Percentiles rank a stretch among this genome's conserved stretches.
Conservation (phyloP, 2,888 invertebrate genomes). For the Pachymerium ferrugineum region DNA sequence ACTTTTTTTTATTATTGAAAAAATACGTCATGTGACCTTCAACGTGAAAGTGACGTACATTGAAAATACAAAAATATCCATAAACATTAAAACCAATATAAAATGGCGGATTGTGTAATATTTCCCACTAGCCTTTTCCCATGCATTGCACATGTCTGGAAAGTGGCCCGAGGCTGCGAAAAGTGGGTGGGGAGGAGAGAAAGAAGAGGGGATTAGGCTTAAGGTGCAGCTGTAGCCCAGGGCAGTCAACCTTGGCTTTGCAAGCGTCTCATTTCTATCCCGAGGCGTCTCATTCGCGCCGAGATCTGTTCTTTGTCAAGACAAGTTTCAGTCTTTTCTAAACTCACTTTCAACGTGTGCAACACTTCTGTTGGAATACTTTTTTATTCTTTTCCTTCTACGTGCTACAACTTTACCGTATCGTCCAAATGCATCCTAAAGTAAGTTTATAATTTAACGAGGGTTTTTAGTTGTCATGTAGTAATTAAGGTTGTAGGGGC, state of each 20-base stretch:
- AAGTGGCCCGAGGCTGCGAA: conserved; percentile 1
- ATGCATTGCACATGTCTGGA: neutral
- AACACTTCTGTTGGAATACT: neutral
- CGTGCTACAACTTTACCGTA: neutral
- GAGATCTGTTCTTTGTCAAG: conserved; percentile 23
- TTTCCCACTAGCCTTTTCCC: neutral
- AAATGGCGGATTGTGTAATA: neutral
- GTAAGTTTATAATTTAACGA: neutral
- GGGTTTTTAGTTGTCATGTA: neutral
- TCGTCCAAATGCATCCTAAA: neutral
- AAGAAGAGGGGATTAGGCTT: conserved; percentile 16
- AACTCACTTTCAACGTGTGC: too few species aligned
- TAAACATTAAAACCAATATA: too few species aligned
- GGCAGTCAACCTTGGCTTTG: conserved; percentile 23
- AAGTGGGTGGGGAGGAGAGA: neutral
- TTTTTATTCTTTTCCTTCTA: neutral
- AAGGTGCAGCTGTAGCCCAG: conserved; percentile 22
- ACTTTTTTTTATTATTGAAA: too few species aligned
- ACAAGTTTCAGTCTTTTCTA: too few species aligned
- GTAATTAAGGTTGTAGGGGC: neutral
- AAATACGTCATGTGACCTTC: too few species aligned
- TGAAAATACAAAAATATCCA: too few species aligned
- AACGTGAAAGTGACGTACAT: too few species aligned
- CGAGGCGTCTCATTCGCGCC: conserved; percentile 5
- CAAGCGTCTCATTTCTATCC: neutral